Evolutionary conservation across 2,888 invertebrate genomes (phyloP).

Genomic region (Chalcis sispes): DNA sequence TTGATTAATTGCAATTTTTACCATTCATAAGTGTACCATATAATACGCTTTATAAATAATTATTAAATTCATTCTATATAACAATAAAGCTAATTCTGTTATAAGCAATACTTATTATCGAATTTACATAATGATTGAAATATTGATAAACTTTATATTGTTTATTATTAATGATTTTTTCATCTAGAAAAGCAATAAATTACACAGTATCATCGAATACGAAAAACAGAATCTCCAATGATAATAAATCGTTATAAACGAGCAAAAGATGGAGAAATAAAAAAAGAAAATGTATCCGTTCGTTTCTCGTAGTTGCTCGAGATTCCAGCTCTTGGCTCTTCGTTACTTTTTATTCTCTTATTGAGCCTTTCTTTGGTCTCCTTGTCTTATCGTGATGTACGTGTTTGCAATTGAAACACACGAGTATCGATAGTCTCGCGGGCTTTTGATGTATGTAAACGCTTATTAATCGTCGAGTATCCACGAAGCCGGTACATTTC

Average conservation of each 20-base stretch:
- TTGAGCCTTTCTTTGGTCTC: background rate
- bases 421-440: background rate
- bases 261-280: background rate
- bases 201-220: background rate
- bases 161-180: background rate
- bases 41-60: no score
- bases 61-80: no score
- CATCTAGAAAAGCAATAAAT: background rate
- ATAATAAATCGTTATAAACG: conserved; percentile 11
- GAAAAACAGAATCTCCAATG: conserved; percentile 13
- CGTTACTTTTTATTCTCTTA: background rate
- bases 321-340: conserved; percentile 28
- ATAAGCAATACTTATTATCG: no score
- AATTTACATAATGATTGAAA: no score
- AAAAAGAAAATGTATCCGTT: background rate
- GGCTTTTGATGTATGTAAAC: background rate
- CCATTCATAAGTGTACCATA: no score
- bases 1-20: no score
- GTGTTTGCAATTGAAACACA: conserved; percentile 32
- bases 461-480: conserved; percentile 12
- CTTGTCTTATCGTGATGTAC: conserved; percentile 30
- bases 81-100: no score
- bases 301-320: conserved; percentile 3
- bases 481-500: background rate
- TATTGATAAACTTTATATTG: no score